phyloP scores from a whole-genome alignment of 1,140 invertebrate species.

The Drosophila paulistorum region DNA sequence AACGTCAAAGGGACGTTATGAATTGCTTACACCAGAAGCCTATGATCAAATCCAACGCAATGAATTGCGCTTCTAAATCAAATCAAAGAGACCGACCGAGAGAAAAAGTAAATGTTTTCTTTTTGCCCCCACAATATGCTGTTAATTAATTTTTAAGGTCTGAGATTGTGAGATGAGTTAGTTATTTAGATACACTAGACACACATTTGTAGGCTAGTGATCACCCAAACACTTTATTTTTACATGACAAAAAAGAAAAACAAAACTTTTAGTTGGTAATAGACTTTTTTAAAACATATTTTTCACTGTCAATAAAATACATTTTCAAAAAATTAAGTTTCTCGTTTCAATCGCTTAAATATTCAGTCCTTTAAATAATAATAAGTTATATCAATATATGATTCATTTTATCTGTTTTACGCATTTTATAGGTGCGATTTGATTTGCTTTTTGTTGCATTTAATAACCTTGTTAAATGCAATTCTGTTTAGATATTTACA shows the following conservation, averaged over 20 bases:
- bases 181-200: constrained; percentile 18
- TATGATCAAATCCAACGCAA: constrained; percentile 85
- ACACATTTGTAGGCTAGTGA: constrained; percentile 4
- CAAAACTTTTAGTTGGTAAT: constrained; percentile 1
- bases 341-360: neutral
- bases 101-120: constrained; percentile 25
- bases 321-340: neutral
- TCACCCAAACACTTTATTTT: neutral
- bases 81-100: neutral
- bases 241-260: neutral
- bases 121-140: constrained; percentile 60
- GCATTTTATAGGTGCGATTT: constrained; percentile 31
- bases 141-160: constrained; percentile 76
- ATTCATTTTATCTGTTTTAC: constrained; percentile 13
- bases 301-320: constrained; percentile 4
- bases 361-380: no score
- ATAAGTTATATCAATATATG: no score
- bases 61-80: constrained; percentile 63
- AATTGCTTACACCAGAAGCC: constrained; percentile 85
- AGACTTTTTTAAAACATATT: neutral
- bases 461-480: constrained; percentile 57
- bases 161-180: constrained; percentile 22
- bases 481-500: constrained; percentile 20
- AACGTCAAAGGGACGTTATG: constrained; percentile 83
- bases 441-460: constrained; percentile 15